Evolutionary conservation across 2,113 vertebrate genomes (phyloP).

Genomic region (Etia nguti): DNA sequence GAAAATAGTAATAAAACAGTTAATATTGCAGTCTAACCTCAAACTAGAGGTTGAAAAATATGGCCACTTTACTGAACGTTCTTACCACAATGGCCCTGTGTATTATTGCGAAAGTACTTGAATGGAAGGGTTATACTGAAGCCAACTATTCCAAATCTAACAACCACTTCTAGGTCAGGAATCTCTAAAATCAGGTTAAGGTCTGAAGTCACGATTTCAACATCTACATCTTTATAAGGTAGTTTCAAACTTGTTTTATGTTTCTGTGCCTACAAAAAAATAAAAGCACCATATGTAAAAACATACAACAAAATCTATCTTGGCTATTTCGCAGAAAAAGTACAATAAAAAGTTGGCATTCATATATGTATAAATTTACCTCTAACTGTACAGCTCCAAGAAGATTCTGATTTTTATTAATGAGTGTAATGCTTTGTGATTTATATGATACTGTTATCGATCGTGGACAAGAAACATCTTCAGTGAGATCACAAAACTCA

Average conservation of each 20-base stretch:
- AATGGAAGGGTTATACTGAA: constrained; percentile 82
- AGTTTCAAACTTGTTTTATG: constrained; percentile 12
- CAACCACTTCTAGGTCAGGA: constrained; percentile 57
- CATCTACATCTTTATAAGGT: constrained; percentile 64
- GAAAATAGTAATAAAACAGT: neutral
- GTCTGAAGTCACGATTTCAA: constrained; percentile 75
- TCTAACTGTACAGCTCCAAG: constrained; percentile 70
- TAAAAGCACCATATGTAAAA: neutral
- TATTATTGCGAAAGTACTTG: constrained; percentile 81
- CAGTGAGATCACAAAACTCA: no score
- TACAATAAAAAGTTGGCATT: neutral
- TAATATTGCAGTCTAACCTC: neutral
- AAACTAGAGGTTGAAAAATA: neutral
- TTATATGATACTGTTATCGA: no score
- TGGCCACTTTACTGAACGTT: neutral
- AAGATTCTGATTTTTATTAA: constrained; percentile 23
- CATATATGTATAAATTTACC: constrained; percentile 57
- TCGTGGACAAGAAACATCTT: no score
- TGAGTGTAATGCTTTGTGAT: no score
- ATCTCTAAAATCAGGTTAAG: constrained; percentile 80
- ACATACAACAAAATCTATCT: neutral
- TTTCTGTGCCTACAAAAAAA: constrained; percentile 40
- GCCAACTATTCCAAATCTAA: constrained; percentile 82
- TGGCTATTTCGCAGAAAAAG: neutral
- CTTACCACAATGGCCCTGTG: constrained; percentile 91